Evolutionary conservation across 2,888 invertebrate genomes (phyloP), one percentile per base, ranked within the genome.

Genomic region (Tachina fera): DNA sequence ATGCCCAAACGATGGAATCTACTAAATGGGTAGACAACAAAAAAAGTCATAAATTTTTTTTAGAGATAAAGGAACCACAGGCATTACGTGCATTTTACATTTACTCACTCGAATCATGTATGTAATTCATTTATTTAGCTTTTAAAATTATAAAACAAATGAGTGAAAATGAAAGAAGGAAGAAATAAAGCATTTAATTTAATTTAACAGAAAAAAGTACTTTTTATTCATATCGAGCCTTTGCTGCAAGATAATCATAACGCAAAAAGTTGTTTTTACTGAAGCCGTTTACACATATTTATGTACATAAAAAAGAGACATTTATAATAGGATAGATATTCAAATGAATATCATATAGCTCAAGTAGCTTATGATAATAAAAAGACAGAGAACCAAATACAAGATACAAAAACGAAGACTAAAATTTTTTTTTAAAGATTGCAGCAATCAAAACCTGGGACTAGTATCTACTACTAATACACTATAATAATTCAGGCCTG

Each of bases 161-260:
- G 51, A 85, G 75, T 60, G 47, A 61, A 71, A 76, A 67, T 65
- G 39, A 83, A 41, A 68, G 47, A 61, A 61, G 6, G 58, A 78
- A 78, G 47, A 65, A 63, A 84, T 81, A 63, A 78, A 85, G 43
- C 70, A 75, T 81, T 86, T 79, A 75, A 86, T 85, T 85, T 81
- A 67, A 77, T 58, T 82, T 75, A 86, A 76, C 82, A 75, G 65
- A 79, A 72, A 71, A 70, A 45, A 65, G 10, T 31, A 31, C 5
- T 60, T 58, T 9, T 19, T 8, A 65, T 41, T 63, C 14, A 49
- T 60, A 51, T 31, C 53, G 71, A 56, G 31, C 31, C 31, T 31
- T 53, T 31, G 53, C n/a, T 39, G 5, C 4, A 19, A 39, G 31
- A 39, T 3, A 41, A 6, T 31, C 31, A 31, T 31, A 31, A 31